A percentile compares a stretch with the other conserved stretches of the same genome.
Evolutionary conservation across 2,797 vertebrate genomes (phyloP).

Genomic region (Pangasius sanitwongsei): DNA sequence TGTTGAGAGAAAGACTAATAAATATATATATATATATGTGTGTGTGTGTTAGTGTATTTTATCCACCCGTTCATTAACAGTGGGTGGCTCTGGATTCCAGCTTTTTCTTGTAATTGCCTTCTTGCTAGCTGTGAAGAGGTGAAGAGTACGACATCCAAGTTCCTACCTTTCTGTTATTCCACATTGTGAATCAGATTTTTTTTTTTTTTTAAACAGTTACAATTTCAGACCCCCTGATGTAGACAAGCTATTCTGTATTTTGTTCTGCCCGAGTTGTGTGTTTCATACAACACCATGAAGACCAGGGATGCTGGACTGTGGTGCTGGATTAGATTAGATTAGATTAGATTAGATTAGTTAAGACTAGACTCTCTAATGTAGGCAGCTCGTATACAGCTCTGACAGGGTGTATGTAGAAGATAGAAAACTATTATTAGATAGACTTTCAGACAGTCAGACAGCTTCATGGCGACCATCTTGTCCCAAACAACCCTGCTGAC

Average conservation of each 20-base stretch:
- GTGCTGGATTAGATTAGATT: not conserved
- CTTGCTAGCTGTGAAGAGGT: not conserved
- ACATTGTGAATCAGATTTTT: not conserved
- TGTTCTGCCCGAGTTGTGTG: not conserved
- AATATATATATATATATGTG: too few relatives aligned
- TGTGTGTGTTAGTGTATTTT: too few relatives aligned
- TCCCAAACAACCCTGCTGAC: slow-evolving; percentile 11
- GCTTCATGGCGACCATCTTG: not conserved
- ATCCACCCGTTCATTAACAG: not conserved
- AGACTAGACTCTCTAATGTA: not conserved
- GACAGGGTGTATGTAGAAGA: not conserved
- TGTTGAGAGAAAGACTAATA: not conserved
- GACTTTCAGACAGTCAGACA: not conserved
- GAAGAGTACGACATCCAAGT: not conserved
- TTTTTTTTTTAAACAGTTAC: not conserved
- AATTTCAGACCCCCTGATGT: not conserved
- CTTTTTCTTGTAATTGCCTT: not conserved
- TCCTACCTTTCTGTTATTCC: not conserved
- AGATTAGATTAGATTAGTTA: not conserved
- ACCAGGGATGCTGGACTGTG: too few relatives aligned
- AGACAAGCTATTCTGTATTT: not conserved
- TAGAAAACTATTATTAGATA: not conserved
- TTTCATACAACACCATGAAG: not conserved
- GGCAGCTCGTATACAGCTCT: too few relatives aligned
- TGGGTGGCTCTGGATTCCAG: not conserved